A percentile compares a stretch with the other conserved stretches of the same genome.
These are phyloP conservation scores for Apodemia mormo DNA, from an alignment of 2,888 invertebrate species.

Conservation along the genomic window DNA sequence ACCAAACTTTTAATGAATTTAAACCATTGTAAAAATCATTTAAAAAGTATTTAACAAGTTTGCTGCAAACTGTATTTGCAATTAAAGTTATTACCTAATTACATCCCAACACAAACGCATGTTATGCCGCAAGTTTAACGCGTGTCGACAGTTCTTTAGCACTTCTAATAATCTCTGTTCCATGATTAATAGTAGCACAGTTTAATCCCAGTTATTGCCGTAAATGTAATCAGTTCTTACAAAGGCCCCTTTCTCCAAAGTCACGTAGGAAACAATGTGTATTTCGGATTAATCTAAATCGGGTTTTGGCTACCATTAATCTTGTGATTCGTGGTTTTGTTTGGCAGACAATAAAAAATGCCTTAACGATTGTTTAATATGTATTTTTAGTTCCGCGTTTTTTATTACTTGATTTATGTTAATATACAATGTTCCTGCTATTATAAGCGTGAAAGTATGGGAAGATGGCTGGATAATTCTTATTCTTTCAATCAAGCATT, in stretches of 20 bases:
- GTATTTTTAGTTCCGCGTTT: not conserved
- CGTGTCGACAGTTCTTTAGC: constrained; percentile 1
- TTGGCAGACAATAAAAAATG: constrained; percentile 9
- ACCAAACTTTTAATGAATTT: too few species aligned
- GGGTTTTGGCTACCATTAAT: constrained; percentile 35
- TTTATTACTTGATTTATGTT: not conserved
- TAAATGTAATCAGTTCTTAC: constrained; percentile 53
- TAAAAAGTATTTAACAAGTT: too few species aligned
- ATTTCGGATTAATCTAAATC: constrained; percentile 25
- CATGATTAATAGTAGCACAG: constrained; percentile 57
- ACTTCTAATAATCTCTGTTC: constrained; percentile 36
- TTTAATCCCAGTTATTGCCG: constrained; percentile 66
- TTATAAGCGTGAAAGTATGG: not conserved
- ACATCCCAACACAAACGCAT: too few species aligned
- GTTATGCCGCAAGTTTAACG: not conserved
- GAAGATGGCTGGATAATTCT: not conserved
- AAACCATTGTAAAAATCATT: too few species aligned
- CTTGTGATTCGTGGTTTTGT: constrained; percentile 35
- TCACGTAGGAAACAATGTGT: constrained; percentile 38
- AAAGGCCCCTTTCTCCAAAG: constrained; percentile 33
- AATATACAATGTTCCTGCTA: not conserved
- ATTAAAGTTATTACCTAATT: too few species aligned
- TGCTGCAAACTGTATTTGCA: too few species aligned
- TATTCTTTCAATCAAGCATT: too few species aligned
- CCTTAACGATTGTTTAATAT: constrained; percentile 4